Base-by-base conservation (phyloP, 2,113 vertebrate genomes). In the Cololabis saira region DNA sequence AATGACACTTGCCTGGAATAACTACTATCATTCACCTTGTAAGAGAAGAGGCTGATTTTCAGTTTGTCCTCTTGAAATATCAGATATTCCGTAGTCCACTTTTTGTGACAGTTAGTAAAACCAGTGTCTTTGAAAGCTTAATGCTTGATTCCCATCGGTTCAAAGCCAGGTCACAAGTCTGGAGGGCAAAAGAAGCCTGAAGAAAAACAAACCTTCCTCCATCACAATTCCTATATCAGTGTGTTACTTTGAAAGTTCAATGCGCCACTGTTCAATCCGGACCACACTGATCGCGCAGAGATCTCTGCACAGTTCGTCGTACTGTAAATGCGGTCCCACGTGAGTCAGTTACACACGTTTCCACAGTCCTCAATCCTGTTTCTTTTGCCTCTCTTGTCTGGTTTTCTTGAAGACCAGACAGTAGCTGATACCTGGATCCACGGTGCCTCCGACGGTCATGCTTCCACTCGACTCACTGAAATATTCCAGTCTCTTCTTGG, bases 1-100 rank as follows among this genome's bases (percentile, higher is more conserved):
- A 17, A 83, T 56, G 64, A 81, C 65, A 77, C 55, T 30, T 53
- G 66, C 71, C 49, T 52, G 58, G 74, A 82, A 67, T 73, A 59
- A 67, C 50, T 16, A 68, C 51, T 22, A 59, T 12, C 21, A 71
- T 45, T 60, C 24, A 19, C 51, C 16, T 76, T 40, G 40, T 62
- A 27, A 54, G 30, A 67, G 55, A 53, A 59, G 48, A 61, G 41
- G 61, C 52, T 53, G 41, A 45, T 63, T 67, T n/a, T 45, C 14
- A 30, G 27, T 64, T 61, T 12, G 54, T 83, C 71, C 69, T 50
- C 41, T 67, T 41, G 61, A n/a, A n/a, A n/a, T n/a, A n/a, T n/a
- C n/a, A n/a, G n/a, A n/a, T n/a, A n/a, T n/a, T n/a, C n/a, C n/a
- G n/a, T n/a, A n/a, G 61, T 86, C 68, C 51, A 19, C 58, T 57